These are phyloP conservation scores for Phrynocephalus guinanensis DNA, from an alignment of 2,797 vertebrate genomes.

Conservation along the genomic window DNA sequence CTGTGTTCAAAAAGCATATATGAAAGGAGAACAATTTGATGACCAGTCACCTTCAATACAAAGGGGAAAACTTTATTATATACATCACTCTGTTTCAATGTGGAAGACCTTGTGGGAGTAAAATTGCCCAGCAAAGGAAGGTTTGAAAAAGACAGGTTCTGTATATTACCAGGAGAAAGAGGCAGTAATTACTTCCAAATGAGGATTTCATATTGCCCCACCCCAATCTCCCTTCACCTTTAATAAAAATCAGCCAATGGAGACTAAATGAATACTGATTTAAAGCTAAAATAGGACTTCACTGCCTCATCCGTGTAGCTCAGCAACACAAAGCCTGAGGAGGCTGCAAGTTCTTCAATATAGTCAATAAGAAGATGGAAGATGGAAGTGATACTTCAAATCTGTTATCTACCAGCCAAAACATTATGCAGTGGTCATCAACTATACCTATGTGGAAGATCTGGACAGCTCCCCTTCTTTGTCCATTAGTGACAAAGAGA, in stretches of 20 bases:
- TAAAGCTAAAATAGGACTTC: background rate
- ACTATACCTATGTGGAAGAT: too few species aligned
- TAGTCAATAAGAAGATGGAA: background rate
- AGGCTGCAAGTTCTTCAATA: background rate
- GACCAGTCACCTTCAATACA: slow-evolving; percentile 48
- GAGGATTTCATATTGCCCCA: background rate
- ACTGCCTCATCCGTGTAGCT: background rate
- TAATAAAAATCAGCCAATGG: background rate
- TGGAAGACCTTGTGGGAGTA: slow-evolving; percentile 38
- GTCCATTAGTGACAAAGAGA: background rate
- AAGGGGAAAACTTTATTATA: slow-evolving; percentile 48
- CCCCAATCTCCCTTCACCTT: background rate
- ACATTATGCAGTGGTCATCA: background rate
- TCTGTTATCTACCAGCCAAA: background rate
- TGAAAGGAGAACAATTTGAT: slow-evolving; percentile 39
- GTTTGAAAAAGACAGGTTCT: slow-evolving; percentile 50
- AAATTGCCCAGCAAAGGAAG: slow-evolving; percentile 53
- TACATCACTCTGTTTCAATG: background rate
- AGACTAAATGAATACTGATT: background rate
- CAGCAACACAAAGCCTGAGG: background rate
- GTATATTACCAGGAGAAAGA: slow-evolving; percentile 52
- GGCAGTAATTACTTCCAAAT: slow-evolving; percentile 12
- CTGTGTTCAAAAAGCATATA: background rate
- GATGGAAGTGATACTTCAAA: background rate
- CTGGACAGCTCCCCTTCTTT: background rate